These are phyloP conservation scores for Hypercompe scribonia DNA, from an alignment of 2,888 invertebrate genomes.

Conservation along the genomic window DNA sequence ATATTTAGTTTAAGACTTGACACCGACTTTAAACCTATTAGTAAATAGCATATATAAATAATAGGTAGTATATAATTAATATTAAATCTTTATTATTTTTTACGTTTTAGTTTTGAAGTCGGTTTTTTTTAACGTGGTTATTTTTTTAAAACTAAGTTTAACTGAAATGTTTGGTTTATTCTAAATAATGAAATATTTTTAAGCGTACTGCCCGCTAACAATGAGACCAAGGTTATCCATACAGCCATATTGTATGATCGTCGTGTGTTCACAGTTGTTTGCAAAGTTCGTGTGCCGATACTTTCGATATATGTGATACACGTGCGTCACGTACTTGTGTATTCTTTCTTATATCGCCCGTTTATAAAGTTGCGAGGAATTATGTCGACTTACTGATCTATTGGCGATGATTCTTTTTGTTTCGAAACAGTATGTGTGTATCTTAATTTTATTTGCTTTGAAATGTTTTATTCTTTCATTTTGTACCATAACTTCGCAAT, in stretches of 20 bases:
- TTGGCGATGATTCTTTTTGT: slow-evolving; percentile 12
- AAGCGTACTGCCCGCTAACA: slow-evolving; percentile 1
- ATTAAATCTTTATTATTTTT: too few relatives aligned
- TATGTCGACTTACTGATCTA: slow-evolving; percentile 20
- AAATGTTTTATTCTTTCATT: neutral
- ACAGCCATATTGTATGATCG: slow-evolving; percentile 24
- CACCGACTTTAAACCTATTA: too few relatives aligned
- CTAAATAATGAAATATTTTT: too few relatives aligned
- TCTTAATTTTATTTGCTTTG: neutral
- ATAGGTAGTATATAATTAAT: too few relatives aligned
- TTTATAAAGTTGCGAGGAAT: slow-evolving; percentile 24
- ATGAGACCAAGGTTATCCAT: slow-evolving; percentile 6
- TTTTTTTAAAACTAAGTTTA: too few relatives aligned
- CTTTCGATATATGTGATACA: slow-evolving; percentile 26
- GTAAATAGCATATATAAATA: too few relatives aligned
- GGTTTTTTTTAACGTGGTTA: too few relatives aligned
- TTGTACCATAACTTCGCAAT: neutral
- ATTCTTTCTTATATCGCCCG: slow-evolving; percentile 17
- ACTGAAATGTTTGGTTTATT: too few relatives aligned
- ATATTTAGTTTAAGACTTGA: too few relatives aligned
- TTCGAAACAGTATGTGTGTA: neutral
- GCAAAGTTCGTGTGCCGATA: slow-evolving; percentile 20
- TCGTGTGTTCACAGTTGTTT: slow-evolving; percentile 25
- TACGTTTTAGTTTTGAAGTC: too few relatives aligned
- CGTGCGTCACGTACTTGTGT: slow-evolving; percentile 22